Percentiles rank a stretch among this genome's conserved stretches.
These are phyloP conservation scores for Drosophila arawakana DNA, from an alignment of 1,140 invertebrate genomes.

Conservation along the genomic window DNA sequence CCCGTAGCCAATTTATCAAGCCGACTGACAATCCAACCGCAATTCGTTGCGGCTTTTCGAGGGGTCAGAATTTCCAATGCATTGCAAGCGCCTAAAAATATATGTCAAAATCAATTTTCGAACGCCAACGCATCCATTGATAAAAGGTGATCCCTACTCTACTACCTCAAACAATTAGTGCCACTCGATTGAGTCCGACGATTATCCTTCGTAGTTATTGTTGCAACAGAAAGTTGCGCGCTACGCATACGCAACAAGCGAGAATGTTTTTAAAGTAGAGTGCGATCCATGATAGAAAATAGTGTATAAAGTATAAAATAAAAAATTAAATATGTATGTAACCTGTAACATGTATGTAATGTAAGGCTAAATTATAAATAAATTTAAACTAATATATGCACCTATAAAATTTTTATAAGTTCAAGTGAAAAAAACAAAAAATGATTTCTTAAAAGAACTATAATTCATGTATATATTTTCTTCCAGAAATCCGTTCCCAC, in stretches of 20 bases:
- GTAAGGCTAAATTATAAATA: no score
- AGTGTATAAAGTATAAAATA: no score
- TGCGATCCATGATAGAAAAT: no score
- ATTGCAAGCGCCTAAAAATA: constrained; percentile 62
- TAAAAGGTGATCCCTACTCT: constrained; percentile 26
- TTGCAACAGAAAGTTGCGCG: constrained; percentile 26
- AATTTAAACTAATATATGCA: no score
- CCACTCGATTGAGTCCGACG: constrained; percentile 66
- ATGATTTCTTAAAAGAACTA: neutral
- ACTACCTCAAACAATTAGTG: constrained; percentile 57
- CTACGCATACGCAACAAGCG: constrained; percentile 4
- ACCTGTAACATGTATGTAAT: no score
- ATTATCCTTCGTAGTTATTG: constrained; percentile 38
- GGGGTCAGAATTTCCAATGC: constrained; percentile 56
- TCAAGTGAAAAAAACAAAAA: neutral
- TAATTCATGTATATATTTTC: neutral
- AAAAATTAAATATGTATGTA: no score
- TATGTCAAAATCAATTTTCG: constrained; percentile 68
- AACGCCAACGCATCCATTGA: constrained; percentile 56
- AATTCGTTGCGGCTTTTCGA: constrained; percentile 68
- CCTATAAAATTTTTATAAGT: no score
- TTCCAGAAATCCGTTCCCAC: constrained; percentile 3
- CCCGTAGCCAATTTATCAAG: constrained; percentile 50
- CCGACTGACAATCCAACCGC: constrained; percentile 26
- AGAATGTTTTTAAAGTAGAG: constrained; percentile 18